phyloP scores from a whole-genome alignment of 2,888 invertebrate genomes.

The Chrysina gloriosa region DNA sequence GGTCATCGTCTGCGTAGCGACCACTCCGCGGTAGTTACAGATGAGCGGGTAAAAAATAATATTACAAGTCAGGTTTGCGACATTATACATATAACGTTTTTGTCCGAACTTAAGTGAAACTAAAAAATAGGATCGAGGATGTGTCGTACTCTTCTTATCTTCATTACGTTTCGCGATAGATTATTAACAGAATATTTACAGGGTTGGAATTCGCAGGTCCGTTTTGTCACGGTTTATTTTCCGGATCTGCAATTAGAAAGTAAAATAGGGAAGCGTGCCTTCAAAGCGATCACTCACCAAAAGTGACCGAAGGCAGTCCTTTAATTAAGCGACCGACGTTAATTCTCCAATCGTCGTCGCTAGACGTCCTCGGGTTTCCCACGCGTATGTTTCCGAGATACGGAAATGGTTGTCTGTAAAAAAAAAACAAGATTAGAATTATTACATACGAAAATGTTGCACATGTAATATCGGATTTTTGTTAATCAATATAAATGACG shows the following conservation, averaged over 20 bases:
- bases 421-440: too few species aligned
- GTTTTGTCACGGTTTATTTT: not conserved
- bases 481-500: too few species aligned
- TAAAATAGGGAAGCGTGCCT: too few species aligned
- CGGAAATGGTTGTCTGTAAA: too few species aligned
- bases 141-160: too few species aligned
- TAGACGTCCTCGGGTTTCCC: too few species aligned
- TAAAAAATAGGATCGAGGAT: not conserved
- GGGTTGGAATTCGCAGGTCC: not conserved
- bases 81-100: too few species aligned
- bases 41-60: slow-evolving; percentile 27
- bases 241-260: not conserved
- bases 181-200: slow-evolving; percentile 24
- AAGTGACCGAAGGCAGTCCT: not conserved
- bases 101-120: not conserved
- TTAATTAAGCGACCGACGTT: not conserved
- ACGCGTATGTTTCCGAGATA: too few species aligned
- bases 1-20: not conserved
- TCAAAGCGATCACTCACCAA: slow-evolving; percentile 1
- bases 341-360: not conserved
- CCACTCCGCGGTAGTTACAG: not conserved
- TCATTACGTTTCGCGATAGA: not conserved
- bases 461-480: too few species aligned
- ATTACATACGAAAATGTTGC: too few species aligned
- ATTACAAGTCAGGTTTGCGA: too few species aligned